Evolutionary conservation across 2,888 invertebrate genomes (phyloP), one percentile per base, ranked within the genome.

Genomic region (Yponomeuta plumbellus): DNA sequence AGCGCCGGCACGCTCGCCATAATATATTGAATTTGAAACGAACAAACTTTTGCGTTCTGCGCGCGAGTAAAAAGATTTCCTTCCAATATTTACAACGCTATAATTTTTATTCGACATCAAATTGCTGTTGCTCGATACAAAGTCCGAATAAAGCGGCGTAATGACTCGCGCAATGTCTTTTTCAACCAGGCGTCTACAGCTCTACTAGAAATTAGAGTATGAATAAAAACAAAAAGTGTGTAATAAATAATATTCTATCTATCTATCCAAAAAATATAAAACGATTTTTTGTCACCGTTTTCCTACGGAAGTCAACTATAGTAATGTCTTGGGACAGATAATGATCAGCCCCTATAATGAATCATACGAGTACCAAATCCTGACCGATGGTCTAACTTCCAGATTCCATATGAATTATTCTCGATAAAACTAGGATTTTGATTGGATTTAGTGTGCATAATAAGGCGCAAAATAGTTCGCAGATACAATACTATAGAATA

Each of bases 21-120:
- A 91, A 90, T 90, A 91, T 90, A 91, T 91, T 91, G 90, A 89
- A 91, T 91, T 88, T 88, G 88, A 90, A 91, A 88, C 88, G 89
- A 88, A 90, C 87, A 89, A 91, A 90, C 85, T 91, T 90, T 88
- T 79, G 80, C 87, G 84, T 86, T 85, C 83, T 80, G 80, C 76
- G 82, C 74, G 74, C 80, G 81, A 84, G 84, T 87, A 86, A 88
- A 88, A 88, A 86, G 86, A 88, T 89, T 88, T 85, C 80, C 84
- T 77, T 77, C 80, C 81, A 88, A 86, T 88, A 85, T 86, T 88
- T 85, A 85, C 85, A 83, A 85, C 85, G 82, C 84, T 83, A 84
- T 86, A 81, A 82, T 84, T 85, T 85, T 81, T 79, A 81, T 83
- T 79, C 72, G 76, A 78, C 67, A 69, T 70, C 68, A 69, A 68